Conservation (phyloP, 2,888 invertebrate genomes). For the Protonemura montana region DNA sequence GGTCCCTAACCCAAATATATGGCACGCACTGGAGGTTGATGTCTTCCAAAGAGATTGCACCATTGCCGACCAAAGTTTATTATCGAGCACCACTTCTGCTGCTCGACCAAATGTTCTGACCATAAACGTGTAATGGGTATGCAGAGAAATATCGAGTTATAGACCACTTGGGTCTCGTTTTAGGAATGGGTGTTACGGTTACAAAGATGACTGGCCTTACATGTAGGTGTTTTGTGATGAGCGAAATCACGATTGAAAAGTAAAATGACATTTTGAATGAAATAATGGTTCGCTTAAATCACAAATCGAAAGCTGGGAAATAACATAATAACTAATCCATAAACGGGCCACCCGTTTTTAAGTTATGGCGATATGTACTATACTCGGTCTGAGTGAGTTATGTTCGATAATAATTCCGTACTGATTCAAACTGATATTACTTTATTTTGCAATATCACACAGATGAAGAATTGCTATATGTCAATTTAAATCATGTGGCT, state of each 20-base stretch:
- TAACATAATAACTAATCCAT: background rate
- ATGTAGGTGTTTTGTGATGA: background rate
- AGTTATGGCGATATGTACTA: background rate
- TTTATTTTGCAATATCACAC: background rate
- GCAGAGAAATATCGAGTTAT: constrained; percentile 22
- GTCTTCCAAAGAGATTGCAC: constrained; percentile 46
- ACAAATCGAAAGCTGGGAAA: too few relatives aligned
- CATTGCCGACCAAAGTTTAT: constrained; percentile 37
- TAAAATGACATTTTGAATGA: background rate
- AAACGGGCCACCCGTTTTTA: background rate
- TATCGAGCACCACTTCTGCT: constrained; percentile 38
- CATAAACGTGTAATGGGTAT: constrained; percentile 41
- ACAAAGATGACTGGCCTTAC: background rate
- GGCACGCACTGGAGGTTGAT: background rate
- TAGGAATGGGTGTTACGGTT: background rate
- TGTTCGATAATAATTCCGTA: constrained; percentile 17
- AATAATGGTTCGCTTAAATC: background rate
- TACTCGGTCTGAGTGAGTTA: background rate
- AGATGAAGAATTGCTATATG: constrained; percentile 27
- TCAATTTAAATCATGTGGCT: constrained; percentile 36
- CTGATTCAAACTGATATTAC: constrained; percentile 16
- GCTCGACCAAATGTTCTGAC: constrained; percentile 29
- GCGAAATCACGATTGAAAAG: background rate
- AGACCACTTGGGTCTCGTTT: background rate
- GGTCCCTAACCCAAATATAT: constrained; percentile 35